These are phyloP conservation scores for Dicerorhinus sumatrensis DNA, from an alignment of 2,113 vertebrate species.

Conservation along the genomic window DNA sequence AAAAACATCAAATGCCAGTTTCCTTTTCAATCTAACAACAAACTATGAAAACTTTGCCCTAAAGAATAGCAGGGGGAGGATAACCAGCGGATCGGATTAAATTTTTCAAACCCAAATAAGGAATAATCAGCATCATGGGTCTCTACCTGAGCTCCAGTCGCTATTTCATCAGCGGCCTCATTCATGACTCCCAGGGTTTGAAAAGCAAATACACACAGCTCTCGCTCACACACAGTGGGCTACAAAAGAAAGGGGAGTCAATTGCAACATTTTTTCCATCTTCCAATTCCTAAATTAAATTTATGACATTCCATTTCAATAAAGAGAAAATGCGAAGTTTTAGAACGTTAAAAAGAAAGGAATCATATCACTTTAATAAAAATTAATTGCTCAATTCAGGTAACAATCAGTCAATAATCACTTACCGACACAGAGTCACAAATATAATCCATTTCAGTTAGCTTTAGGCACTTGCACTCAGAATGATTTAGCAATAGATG, in stretches of 20 bases:
- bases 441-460: not conserved
- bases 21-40: not conserved
- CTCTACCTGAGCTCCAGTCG: constrained; percentile 95
- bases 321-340: not conserved
- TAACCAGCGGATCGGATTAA: not conserved
- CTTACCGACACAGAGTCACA: not conserved
- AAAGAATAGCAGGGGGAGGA: not conserved
- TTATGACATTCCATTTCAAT: not conserved
- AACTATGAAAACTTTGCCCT: not conserved
- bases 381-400: not conserved
- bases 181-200: constrained; percentile 97
- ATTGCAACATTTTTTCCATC: not conserved
- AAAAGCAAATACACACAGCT: constrained; percentile 96
- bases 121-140: not conserved
- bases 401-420: not conserved
- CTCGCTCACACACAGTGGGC: constrained; percentile 95
- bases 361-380: not conserved
- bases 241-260: constrained; percentile 72
- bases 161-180: constrained; percentile 95
- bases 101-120: not conserved
- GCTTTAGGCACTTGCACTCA: not conserved
- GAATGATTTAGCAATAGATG: not conserved
- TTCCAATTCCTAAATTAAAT: not conserved
- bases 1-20: not conserved
- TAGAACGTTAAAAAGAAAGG: not conserved